Base-by-base conservation (phyloP, 2,113 vertebrate genomes). In the Amia ocellicauda region DNA sequence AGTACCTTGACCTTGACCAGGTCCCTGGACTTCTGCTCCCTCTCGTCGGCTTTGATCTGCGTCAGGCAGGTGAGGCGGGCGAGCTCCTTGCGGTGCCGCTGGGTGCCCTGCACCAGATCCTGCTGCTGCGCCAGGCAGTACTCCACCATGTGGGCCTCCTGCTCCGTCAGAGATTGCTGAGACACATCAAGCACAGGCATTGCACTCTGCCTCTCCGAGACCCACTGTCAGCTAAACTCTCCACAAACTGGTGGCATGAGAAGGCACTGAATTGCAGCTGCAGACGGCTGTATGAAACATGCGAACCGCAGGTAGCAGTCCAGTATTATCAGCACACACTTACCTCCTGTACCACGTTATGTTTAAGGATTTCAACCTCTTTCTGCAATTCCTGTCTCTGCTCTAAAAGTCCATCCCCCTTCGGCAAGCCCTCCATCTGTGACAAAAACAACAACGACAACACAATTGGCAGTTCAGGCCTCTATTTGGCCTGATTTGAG, bases 11-110 rank as follows among this genome's bases (percentile, higher is more conserved):
- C 86, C 80, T 88, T 89, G 26, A 90, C 78, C 65, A 85, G 84
- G 58, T 94, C 90, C 19, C 88, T 88, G 63, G 85, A 90, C 83
- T 97, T 97, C 74, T 92, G 82, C 63, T 93, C 91, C 50, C 71
- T 91, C 77, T 98, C 94, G 24, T 95, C 89, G 24, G 80, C 83
- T 84, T 92, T 97, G 76, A 97, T 78, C 47, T 82, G 79, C 17
- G 74, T 87, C 67, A 94, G 82, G 66, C 71, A 90, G 58, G 69
- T 75, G 36, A 97, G 87, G 31, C 86, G 86, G 55, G 84, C 80
- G 4, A 94, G 58, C 17, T 96, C 83, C 42, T 85, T 80, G 69
- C 86, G 77, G 28, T 82, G 70, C 62, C 31, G 65, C 63, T 91
- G 89, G 13, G 91, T 91, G 41, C 92, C 85, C 65, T 74, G 73